Evolutionary conservation across 2,797 vertebrate species (phyloP), one percentile per base, ranked within the genome.

Genomic region (Acipenser transmontanus): DNA sequence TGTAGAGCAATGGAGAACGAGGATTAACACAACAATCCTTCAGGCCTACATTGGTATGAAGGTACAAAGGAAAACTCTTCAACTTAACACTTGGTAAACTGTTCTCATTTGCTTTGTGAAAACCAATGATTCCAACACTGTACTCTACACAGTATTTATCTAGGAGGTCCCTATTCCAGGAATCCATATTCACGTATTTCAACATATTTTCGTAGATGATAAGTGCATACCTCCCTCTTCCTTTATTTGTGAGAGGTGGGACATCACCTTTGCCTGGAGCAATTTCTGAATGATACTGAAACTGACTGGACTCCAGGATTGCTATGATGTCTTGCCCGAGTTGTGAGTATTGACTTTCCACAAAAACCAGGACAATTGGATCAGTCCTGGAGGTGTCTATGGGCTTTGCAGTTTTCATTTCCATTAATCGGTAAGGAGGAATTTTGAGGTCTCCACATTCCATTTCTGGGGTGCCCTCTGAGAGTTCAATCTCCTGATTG

Each of bases 131-230:
- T 73, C 96, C 95, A 73, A 97, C 96, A 81, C 95, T 92, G 88
- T 94, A 97, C 84, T 97, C 94, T 59, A 92, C 90, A 76, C 96
- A 99, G 87, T 98, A 99, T 84, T 97, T 96, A 88, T 98, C 95
- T 77, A 99, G 80, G 72, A 98, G 90, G 76, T 98, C 94, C 78
- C 94, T 88, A 71, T 97, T 98, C 95, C 96, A 98, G 0, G 93
- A 91, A 76, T 97, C 96, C 85, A 95, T 95, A 71, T 93, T 91
- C 63, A 90, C 87, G 61, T 99, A 99, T 80, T 99, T 99, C 49
- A 98, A 84, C 72, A 97, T 85, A 73, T 97, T 99, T 88, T 99
- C 96, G 8, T 97, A 99, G 83, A 99, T 89, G 73, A 99, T 87
- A 67, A 99, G 84, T 0, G 85, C 87, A 69, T 97, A 99, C 73